Conservation (phyloP, 2,888 invertebrate species). For the Apamea crenata region DNA sequence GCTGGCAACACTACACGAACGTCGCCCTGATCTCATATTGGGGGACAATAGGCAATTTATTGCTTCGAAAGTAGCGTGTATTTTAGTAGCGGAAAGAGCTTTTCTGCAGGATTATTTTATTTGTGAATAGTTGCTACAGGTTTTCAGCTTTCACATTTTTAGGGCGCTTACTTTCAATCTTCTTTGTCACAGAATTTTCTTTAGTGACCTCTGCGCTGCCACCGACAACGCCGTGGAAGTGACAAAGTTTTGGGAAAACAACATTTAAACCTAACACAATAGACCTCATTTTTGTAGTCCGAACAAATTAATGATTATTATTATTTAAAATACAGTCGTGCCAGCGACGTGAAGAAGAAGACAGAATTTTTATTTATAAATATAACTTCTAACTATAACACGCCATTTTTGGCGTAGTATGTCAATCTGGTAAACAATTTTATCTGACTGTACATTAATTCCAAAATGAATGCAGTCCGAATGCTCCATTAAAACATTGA, state of each 20-base stretch:
- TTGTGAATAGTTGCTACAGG: constrained; percentile 35
- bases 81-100: constrained; percentile 67
- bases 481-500: neutral
- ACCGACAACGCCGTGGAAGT: too few relatives aligned
- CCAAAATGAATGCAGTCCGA: neutral
- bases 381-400: too few relatives aligned
- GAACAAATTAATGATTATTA: too few relatives aligned
- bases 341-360: too few relatives aligned
- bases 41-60: constrained; percentile 74
- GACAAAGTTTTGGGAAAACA: too few relatives aligned
- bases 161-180: neutral
- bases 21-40: constrained; percentile 67
- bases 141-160: constrained; percentile 29
- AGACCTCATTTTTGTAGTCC: too few relatives aligned
- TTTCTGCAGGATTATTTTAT: constrained; percentile 65
- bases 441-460: neutral
- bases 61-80: constrained; percentile 69
- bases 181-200: neutral
- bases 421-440: neutral
- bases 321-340: too few relatives aligned
- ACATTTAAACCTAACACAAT: too few relatives aligned
- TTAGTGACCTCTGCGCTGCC: too few relatives aligned
- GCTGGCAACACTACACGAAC: constrained; percentile 39
- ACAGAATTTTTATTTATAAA: too few relatives aligned
- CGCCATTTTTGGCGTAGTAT: neutral